Percentiles rank a stretch among this genome's conserved stretches.
phyloP scores from a whole-genome alignment of 2,888 invertebrate genomes.

The Sinopyrophorus schimmeli region DNA sequence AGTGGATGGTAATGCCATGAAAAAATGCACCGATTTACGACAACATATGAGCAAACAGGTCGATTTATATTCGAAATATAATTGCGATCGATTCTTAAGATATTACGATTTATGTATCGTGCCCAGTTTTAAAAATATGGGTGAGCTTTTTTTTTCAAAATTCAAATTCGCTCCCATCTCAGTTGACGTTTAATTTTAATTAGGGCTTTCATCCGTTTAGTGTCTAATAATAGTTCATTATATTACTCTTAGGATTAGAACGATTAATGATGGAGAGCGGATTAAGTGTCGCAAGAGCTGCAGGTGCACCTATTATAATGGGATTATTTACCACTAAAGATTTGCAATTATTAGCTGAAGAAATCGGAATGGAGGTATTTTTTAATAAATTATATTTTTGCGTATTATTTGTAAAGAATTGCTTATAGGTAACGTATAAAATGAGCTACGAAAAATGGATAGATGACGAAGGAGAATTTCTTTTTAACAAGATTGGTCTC shows the following conservation, averaged over 20 bases:
- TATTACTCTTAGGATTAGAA: constrained; percentile 38
- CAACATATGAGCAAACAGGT: constrained; percentile 46
- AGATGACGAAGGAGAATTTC: constrained; percentile 48
- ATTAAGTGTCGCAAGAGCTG: constrained; percentile 46
- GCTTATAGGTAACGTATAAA: neutral
- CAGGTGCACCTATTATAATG: constrained; percentile 44
- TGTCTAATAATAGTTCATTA: neutral
- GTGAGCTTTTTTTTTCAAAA: constrained; percentile 32
- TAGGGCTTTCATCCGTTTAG: neutral
- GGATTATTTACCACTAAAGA: constrained; percentile 44
- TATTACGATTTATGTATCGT: constrained; percentile 47
- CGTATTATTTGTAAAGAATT: neutral
- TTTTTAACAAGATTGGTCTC: constrained; percentile 56
- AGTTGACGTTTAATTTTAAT: neutral
- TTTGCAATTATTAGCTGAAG: constrained; percentile 45
- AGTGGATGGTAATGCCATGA: constrained; percentile 46
- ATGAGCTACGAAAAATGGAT: constrained; percentile 43
- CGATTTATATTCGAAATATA: constrained; percentile 46
- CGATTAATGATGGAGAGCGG: constrained; percentile 41
- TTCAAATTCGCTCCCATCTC: neutral
- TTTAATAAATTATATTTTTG: neutral
- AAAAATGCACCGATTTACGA: constrained; percentile 43
- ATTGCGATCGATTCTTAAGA: constrained; percentile 47
- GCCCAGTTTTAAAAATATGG: constrained; percentile 43
- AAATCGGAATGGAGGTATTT: constrained; percentile 44